Percentiles rank a stretch among this genome's conserved stretches.
phyloP scores from a whole-genome alignment of 53 echinoderm and acorn worm genomes.

The Luidia sarsii region DNA sequence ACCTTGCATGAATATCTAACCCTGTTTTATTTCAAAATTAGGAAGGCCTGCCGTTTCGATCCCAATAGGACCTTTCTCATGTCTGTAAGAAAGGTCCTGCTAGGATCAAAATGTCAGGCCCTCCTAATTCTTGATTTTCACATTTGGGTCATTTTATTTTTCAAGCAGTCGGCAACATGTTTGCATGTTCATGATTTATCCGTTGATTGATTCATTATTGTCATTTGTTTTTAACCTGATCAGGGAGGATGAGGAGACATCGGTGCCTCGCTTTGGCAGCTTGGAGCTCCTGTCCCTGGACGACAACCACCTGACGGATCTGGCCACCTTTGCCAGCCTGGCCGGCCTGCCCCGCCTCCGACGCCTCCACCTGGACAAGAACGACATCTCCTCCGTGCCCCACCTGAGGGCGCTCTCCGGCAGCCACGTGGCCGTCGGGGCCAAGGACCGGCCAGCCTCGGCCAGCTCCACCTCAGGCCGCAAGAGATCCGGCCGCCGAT shows the following conservation, averaged over 20 bases:
- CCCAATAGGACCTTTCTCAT: no score
- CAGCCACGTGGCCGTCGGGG: constrained; percentile 69
- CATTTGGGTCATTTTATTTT: no score
- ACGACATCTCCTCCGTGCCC: constrained; percentile 85
- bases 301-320: constrained; percentile 89
- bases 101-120: no score
- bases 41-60: no score
- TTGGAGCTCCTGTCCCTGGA: constrained; percentile 87
- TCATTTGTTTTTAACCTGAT: background rate
- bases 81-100: no score
- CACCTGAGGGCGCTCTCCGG: constrained; percentile 88
- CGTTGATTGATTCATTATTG: background rate
- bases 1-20: no score
- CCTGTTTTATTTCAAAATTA: no score
- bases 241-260: constrained; percentile 56
- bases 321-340: constrained; percentile 90
- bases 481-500: constrained; percentile 18
- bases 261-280: constrained; percentile 71
- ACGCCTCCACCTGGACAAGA: constrained; percentile 89
- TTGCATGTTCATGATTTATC: no score
- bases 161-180: no score
- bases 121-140: no score
- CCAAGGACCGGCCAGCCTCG: constrained; percentile 56
- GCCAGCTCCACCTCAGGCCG: constrained; percentile 57
- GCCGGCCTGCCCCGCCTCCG: constrained; percentile 88